Conservation (phyloP, 2,888 invertebrate species). For the Chrysina gloriosa region DNA sequence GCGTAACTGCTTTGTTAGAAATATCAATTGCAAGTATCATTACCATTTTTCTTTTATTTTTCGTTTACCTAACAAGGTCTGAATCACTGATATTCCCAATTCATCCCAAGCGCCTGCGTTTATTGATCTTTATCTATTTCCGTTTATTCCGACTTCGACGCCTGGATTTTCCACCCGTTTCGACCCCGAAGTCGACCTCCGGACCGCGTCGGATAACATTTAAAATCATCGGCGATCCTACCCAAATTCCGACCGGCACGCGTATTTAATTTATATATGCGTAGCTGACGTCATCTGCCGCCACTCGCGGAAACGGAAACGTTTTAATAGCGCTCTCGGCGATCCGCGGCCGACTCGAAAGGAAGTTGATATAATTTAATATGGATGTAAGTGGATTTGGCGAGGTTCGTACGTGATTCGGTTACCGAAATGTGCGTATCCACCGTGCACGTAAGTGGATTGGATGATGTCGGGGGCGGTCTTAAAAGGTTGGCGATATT, state of each 20-base stretch:
- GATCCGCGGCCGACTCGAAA: not conserved
- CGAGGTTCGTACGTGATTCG: slow-evolving; percentile 19
- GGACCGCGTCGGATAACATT: too few species aligned
- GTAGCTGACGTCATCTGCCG: slow-evolving; percentile 1
- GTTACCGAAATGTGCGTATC: not conserved
- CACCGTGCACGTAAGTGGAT: not conserved
- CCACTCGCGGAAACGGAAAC: not conserved
- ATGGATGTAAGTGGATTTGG: slow-evolving; percentile 21
- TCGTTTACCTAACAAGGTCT: too few species aligned
- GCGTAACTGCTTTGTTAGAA: too few species aligned
- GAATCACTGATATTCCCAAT: too few species aligned
- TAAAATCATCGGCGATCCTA: too few species aligned
- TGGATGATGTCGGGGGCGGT: too few species aligned
- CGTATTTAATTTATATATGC: not conserved
- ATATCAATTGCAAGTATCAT: too few species aligned
- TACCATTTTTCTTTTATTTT: too few species aligned
- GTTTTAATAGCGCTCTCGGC: not conserved
- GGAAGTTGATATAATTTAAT: slow-evolving; percentile 11
- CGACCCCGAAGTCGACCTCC: too few species aligned
- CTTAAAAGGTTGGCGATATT: too few species aligned
- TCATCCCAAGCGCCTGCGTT: not conserved
- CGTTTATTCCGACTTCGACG: slow-evolving; percentile 1
- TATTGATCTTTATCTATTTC: slow-evolving; percentile 35
- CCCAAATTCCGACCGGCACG: not conserved
- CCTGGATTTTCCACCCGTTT: slow-evolving; percentile 1